phyloP scores from a whole-genome alignment of 2,797 vertebrate genomes.

The Aulostomus chinensis region DNA sequence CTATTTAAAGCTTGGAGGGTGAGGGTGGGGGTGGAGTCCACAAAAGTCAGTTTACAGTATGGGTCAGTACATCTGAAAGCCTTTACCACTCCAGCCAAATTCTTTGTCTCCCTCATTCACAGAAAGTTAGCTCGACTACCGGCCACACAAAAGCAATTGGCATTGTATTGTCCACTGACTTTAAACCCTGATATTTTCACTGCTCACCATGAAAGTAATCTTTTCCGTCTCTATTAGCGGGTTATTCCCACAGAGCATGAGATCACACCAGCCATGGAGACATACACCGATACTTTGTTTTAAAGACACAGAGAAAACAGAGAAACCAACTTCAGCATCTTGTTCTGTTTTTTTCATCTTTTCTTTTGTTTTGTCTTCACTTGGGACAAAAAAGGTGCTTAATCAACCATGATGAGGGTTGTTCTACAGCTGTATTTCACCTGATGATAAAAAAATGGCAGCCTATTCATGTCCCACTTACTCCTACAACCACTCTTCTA shows the following conservation, averaged over 20 bases:
- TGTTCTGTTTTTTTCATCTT: slow-evolving; percentile 39
- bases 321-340: too few species aligned
- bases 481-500: slow-evolving; percentile 47
- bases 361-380: slow-evolving; percentile 44
- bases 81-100: slow-evolving; percentile 80
- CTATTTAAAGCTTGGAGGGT: slow-evolving; percentile 62
- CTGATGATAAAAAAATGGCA: slow-evolving; percentile 38
- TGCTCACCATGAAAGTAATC: slow-evolving; percentile 73
- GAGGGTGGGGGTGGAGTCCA: slow-evolving; percentile 52
- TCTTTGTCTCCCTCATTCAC: slow-evolving; percentile 80
- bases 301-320: slow-evolving; percentile 44
- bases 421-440: slow-evolving; percentile 44
- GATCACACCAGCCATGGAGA: slow-evolving; percentile 50
- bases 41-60: slow-evolving; percentile 82
- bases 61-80: slow-evolving; percentile 85
- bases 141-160: slow-evolving; percentile 74
- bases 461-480: slow-evolving; percentile 47
- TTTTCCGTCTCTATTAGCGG: slow-evolving; percentile 68
- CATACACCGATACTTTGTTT: slow-evolving; percentile 44
- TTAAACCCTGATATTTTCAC: slow-evolving; percentile 77
- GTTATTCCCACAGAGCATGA: slow-evolving; percentile 61
- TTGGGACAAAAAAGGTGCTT: slow-evolving; percentile 36
- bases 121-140: slow-evolving; percentile 67
- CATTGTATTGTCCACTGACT: slow-evolving; percentile 77
- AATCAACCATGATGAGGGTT: slow-evolving; percentile 32